Evolutionary conservation across 2,888 invertebrate genomes (phyloP), one percentile per base, ranked within the genome.

Genomic region (Copidosoma aretas): DNA sequence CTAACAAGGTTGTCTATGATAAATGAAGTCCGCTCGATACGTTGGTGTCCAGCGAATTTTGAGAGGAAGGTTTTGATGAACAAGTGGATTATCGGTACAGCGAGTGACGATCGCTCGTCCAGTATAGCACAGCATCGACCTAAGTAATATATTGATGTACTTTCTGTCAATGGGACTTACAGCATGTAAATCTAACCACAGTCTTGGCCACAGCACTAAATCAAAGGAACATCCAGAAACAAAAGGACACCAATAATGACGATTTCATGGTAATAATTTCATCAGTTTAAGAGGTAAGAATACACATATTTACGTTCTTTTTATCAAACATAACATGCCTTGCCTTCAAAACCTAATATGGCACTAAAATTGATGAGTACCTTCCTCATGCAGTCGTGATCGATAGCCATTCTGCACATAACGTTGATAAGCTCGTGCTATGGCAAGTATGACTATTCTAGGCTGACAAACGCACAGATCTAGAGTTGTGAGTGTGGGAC

Each of bases 401-500:
- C 93, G 71, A 96, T 92, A 68, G 96, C 95, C 80, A 96, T 89
- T 54, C 96, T 89, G 84, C 95, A 93, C 86, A 91, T 86, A 75
- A 91, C 87, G 85, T 97, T 96, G 64, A 97, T 91, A 73, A 97
- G 91, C 79, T 91, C 91, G 82, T 97, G 96, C 83, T 97, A 97
- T 0, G 95, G 95, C 39, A 90, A 85, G 84, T 93, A 95, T 82
- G 93, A n/a, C n/a, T n/a, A 93, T 73, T 91, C 91, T 60, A 89
- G 87, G 63, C n/a, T n/a, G n/a, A n/a, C n/a, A n/a, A 94, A 84
- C 10, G 91, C 91, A 63, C 87, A 87, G 81, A 89, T 87, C 78
- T 91, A 91, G 53, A 93, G 84, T 77, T 92, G 92, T 71, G 89
- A 90, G 75, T 91, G 89, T 22, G 93, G 91, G 73, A 94, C 90